Percentiles rank a stretch among this genome's conserved stretches.
Conservation (phyloP, 2,113 vertebrate genomes). For the Axis porcinus region DNA sequence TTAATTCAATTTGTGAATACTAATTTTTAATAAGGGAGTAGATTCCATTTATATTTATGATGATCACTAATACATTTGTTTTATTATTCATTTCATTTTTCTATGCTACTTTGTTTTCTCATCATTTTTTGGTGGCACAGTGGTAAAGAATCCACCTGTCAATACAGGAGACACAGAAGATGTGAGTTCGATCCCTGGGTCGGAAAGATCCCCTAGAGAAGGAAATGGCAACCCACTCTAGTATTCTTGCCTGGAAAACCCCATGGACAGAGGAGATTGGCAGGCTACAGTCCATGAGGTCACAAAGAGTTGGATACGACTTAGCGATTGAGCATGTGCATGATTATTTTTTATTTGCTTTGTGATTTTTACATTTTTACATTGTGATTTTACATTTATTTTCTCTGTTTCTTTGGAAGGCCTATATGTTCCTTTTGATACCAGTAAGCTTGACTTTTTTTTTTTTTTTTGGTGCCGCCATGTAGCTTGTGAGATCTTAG, state of each 20-base stretch:
- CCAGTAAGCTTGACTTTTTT: background rate
- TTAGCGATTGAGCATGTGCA: background rate
- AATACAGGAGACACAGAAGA: background rate
- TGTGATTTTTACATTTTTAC: background rate
- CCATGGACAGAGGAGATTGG: background rate
- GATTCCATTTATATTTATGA: slow-evolving; percentile 18
- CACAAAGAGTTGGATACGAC: background rate
- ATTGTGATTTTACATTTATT: background rate
- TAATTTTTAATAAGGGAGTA: slow-evolving; percentile 16
- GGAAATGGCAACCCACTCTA: background rate
- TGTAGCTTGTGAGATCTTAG: background rate
- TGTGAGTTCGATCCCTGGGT: background rate
- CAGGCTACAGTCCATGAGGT: background rate
- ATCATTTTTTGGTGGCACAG: background rate
- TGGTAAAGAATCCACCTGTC: background rate
- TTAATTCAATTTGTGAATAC: background rate
- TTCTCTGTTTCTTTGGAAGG: background rate
- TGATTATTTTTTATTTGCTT: background rate
- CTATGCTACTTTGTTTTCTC: background rate
- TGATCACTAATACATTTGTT: background rate
- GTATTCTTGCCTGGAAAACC: background rate
- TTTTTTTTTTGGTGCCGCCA: background rate
- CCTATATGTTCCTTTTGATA: background rate
- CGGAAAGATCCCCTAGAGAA: background rate
- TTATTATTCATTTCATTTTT: slow-evolving; percentile 21